Percentiles rank a stretch among this genome's conserved stretches.
These are phyloP conservation scores for Callocephalon fimbriatum DNA, from an alignment of 2,113 vertebrate species.

Conservation along the genomic window DNA sequence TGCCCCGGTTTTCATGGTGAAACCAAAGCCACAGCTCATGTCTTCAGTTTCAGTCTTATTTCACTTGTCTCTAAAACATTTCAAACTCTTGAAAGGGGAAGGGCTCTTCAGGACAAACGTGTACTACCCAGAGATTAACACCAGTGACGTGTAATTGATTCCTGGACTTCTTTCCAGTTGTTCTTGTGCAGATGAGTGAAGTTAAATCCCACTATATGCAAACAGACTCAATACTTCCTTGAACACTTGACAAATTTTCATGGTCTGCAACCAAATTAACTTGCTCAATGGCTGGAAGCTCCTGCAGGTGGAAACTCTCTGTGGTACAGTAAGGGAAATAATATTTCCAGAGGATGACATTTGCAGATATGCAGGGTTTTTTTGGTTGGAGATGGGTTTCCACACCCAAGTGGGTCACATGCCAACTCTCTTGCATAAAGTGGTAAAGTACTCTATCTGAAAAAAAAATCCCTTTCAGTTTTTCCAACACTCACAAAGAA, in stretches of 20 bases:
- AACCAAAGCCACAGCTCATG: not conserved
- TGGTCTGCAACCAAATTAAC: not conserved
- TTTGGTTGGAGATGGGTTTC: not conserved
- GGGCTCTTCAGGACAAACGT: not conserved
- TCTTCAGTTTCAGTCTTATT: not conserved
- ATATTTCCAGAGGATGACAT: not conserved
- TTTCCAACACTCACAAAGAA: not conserved
- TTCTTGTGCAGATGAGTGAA: not conserved
- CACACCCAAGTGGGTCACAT: not conserved
- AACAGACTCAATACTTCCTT: not conserved
- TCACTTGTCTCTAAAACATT: not conserved
- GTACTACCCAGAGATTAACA: not conserved
- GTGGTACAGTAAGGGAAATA: not conserved
- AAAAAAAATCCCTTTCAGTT: not conserved
- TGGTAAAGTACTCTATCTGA: not conserved
- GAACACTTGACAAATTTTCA: not conserved
- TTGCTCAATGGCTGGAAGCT: not conserved
- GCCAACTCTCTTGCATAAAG: not conserved
- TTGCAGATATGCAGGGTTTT: not conserved
- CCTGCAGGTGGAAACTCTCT: not conserved
- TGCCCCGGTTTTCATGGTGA: not conserved
- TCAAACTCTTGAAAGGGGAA: not conserved
- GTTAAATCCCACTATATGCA: not conserved
- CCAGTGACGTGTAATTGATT: fast-evolving
- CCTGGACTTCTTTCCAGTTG: not conserved